A percentile compares a stretch with the other conserved stretches of the same genome.
These are phyloP conservation scores for Fragariocoptes setiger DNA, from an alignment of 1,140 invertebrate genomes.

Conservation along the genomic window DNA sequence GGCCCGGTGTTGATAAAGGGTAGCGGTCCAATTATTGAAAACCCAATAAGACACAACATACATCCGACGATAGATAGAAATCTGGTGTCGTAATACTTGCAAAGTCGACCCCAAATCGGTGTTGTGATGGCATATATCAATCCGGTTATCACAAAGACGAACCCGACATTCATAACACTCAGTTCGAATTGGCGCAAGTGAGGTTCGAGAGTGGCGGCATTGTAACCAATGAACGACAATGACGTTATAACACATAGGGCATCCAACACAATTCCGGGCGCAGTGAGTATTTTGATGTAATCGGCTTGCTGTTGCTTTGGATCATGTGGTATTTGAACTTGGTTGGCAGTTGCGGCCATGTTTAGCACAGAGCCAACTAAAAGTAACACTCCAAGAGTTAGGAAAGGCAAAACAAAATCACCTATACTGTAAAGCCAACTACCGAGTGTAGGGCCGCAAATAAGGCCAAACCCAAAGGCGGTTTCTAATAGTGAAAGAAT, in stretches of 20 bases:
- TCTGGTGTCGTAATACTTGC: conserved; percentile 9
- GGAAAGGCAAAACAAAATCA: conserved; percentile 6
- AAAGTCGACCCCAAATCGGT: conserved; percentile 16
- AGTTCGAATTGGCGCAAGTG: conserved; percentile 27
- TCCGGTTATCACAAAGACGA: conserved; percentile 16
- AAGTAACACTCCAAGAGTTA: conserved; percentile 2
- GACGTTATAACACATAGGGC: conserved; percentile 4
- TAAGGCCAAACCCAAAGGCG: conserved; percentile 11
- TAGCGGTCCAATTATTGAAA: conserved; percentile 10
- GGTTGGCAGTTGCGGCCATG: neutral
- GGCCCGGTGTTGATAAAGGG: conserved; percentile 5
- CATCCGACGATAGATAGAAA: conserved; percentile 8
- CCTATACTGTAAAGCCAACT: conserved; percentile 11
- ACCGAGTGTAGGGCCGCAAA: conserved; percentile 13
- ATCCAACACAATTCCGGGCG: conserved; percentile 3
- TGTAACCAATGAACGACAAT: conserved; percentile 28
- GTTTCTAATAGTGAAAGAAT: conserved; percentile 11
- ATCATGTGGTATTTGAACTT: neutral
- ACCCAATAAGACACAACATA: conserved; percentile 4
- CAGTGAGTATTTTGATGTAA: neutral
- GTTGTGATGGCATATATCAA: conserved; percentile 15
- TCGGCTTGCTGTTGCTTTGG: neutral
- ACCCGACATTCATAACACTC: conserved; percentile 12
- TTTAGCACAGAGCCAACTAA: conserved; percentile 2
- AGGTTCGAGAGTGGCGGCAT: conserved; percentile 44